Conservation (phyloP, 2,888 invertebrate genomes). For the Euclidia mi region DNA sequence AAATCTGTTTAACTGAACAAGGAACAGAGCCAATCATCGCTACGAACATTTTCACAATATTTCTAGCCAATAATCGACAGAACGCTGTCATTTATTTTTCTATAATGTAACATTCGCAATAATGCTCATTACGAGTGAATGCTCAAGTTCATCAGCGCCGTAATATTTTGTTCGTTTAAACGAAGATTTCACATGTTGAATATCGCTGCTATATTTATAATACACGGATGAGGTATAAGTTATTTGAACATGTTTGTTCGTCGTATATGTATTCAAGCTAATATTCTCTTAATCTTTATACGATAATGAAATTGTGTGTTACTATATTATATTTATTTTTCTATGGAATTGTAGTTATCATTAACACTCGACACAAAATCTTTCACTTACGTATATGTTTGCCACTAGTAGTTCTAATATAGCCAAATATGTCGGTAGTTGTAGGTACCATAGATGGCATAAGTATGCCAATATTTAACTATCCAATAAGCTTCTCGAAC, state of each 20-base stretch:
- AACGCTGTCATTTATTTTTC: too few relatives aligned
- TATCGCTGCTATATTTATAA: slow-evolving; percentile 29
- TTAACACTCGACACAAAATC: slow-evolving; percentile 71
- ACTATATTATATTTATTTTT: slow-evolving; percentile 79
- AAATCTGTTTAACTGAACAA: too few relatives aligned
- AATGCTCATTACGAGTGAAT: too few relatives aligned
- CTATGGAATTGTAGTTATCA: slow-evolving; percentile 75
- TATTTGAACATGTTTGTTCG: slow-evolving; percentile 39
- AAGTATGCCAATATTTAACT: too few relatives aligned
- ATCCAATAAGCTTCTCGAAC: too few relatives aligned
- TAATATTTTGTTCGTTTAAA: slow-evolving; percentile 25
- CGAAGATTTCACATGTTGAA: slow-evolving; percentile 40
- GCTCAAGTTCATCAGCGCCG: too few relatives aligned
- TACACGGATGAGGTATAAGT: slow-evolving; percentile 50
- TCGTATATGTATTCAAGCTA: slow-evolving; percentile 44
- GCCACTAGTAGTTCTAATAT: slow-evolving; percentile 1
- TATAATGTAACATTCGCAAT: too few relatives aligned
- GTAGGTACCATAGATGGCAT: too few relatives aligned
- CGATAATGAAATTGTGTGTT: slow-evolving; percentile 67
- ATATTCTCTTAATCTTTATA: slow-evolving; percentile 52
- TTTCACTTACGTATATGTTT: slow-evolving; percentile 33
- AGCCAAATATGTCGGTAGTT: too few relatives aligned
- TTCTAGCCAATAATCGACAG: too few relatives aligned
- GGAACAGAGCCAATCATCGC: too few relatives aligned
- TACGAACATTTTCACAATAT: too few relatives aligned